Conservation (phyloP, 2,113 vertebrate genomes). For the Chaetorhynchus papuensis region DNA sequence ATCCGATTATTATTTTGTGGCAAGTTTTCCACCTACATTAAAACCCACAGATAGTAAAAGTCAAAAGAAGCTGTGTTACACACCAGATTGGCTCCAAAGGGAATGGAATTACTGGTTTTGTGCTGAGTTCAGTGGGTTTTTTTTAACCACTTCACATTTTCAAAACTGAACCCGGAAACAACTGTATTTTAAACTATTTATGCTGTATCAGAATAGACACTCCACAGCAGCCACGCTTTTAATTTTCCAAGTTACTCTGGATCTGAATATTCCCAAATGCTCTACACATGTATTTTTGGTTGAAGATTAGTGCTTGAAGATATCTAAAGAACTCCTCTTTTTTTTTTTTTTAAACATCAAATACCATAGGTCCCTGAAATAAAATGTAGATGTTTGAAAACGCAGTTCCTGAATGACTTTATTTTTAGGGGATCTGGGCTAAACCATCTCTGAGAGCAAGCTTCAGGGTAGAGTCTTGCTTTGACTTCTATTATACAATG, state of each 20-base stretch:
- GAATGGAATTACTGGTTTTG: conserved; percentile 52
- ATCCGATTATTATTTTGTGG: conserved; percentile 64
- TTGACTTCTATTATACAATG: background rate
- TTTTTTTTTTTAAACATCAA: background rate
- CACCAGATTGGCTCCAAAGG: conserved; percentile 16
- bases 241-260: background rate
- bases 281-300: background rate
- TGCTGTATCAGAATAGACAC: background rate
- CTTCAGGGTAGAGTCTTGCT: background rate
- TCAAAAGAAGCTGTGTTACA: conserved; percentile 52
- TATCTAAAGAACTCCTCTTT: background rate
- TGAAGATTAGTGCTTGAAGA: background rate
- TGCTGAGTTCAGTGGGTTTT: background rate
- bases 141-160: conserved; percentile 4
- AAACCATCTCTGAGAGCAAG: background rate
- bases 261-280: background rate
- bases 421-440: background rate
- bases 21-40: conserved; percentile 61
- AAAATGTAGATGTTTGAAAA: background rate
- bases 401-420: background rate
- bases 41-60: conserved; percentile 65
- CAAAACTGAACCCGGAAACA: conserved; percentile 14
- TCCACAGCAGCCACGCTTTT: background rate
- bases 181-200: background rate
- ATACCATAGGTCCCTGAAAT: background rate